phyloP scores from a whole-genome alignment of 2,888 invertebrate genomes.

The Drosophila kanekoi region DNA sequence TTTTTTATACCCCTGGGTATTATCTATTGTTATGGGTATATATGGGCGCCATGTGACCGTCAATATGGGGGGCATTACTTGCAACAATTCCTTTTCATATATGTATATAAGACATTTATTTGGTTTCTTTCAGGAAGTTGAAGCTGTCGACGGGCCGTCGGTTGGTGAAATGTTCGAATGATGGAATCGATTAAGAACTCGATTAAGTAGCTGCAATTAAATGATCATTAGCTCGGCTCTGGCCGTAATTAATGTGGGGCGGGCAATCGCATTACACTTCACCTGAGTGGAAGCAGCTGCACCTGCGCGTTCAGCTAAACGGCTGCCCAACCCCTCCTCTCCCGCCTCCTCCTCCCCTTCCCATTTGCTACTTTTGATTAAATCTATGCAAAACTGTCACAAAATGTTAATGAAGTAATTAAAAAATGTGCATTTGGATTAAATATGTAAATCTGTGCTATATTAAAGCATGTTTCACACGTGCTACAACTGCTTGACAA shows the following conservation, averaged over 20 bases:
- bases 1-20: conserved; percentile 19
- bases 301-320: conserved; percentile 11
- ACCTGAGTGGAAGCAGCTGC: conserved; percentile 25
- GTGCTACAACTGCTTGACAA: neutral
- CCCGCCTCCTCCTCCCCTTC: no score
- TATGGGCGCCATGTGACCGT: conserved; percentile 33
- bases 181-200: conserved; percentile 12
- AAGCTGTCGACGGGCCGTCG: conserved; percentile 9
- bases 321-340: conserved; percentile 11
- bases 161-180: conserved; percentile 12
- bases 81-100: conserved; percentile 36
- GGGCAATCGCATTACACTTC: conserved; percentile 12
- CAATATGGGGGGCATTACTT: conserved; percentile 39
- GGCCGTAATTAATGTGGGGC: conserved; percentile 17
- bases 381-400: conserved; percentile 45
- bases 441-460: no score
- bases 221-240: conserved; percentile 40
- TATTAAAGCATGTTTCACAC: conserved; percentile 4
- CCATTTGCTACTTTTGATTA: conserved; percentile 30
- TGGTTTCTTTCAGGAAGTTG: conserved; percentile 41
- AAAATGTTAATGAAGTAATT: conserved; percentile 64
- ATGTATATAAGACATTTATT: no score
- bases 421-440: conserved; percentile 9
- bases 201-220: conserved; percentile 51
- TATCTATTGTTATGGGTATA: conserved; percentile 3